phyloP scores from a whole-genome alignment of 2,888 invertebrate species.

The Oscheius onirici region DNA sequence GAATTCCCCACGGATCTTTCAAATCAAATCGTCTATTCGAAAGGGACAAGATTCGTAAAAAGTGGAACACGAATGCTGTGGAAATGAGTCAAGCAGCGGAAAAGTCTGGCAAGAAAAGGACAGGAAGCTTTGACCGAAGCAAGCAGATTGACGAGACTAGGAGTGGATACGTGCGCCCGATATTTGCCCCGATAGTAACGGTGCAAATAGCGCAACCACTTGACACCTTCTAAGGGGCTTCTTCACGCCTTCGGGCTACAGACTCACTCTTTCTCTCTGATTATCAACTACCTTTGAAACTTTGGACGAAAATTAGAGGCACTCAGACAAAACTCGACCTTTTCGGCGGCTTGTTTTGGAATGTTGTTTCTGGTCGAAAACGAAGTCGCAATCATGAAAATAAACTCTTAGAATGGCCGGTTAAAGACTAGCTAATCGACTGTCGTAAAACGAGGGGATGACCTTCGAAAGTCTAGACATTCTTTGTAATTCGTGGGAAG shows the following conservation, averaged over 20 bases:
- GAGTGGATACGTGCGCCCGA: slow-evolving; percentile 29
- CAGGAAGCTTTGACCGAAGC: no score
- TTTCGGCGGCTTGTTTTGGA: slow-evolving; percentile 4
- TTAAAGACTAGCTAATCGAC: neutral
- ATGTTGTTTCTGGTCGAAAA: neutral
- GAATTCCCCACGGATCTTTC: no score
- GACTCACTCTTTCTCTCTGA: neutral
- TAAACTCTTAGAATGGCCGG: neutral
- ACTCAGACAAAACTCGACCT: neutral
- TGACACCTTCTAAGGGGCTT: slow-evolving; percentile 28
- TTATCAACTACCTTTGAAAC: neutral
- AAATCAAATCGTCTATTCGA: no score
- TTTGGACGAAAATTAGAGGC: neutral
- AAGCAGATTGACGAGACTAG: slow-evolving; percentile 4
- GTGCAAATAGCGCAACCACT: slow-evolving; percentile 17
- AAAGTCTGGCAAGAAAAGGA: no score
- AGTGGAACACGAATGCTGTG: no score
- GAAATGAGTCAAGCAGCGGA: no score
- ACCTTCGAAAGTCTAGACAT: no score
- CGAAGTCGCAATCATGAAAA: neutral
- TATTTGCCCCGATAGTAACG: slow-evolving; percentile 31
- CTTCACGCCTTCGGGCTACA: slow-evolving; percentile 31
- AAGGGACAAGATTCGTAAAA: neutral
- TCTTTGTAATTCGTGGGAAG: no score
- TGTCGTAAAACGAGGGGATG: neutral